Evolutionary conservation across 1,140 invertebrate species (phyloP), one percentile per base, ranked within the genome.

Genomic region (Drosophila repleta): DNA sequence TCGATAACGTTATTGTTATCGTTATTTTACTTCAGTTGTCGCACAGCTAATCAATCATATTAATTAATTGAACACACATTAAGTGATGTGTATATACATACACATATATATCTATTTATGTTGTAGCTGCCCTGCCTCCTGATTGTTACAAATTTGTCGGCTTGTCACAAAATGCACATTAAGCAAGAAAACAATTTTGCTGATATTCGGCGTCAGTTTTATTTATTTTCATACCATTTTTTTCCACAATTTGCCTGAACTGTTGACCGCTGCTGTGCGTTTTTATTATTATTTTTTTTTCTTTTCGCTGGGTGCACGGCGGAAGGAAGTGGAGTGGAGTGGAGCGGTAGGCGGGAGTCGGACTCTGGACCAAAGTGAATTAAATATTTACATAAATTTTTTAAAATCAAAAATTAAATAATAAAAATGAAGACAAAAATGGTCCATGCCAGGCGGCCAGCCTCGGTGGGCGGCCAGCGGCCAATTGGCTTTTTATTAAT

Each of bases 371-470:
- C 39, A 69, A 55, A 78, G 61, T 75, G 74, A 53, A 85, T 87
- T 56, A 85, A 85, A 87, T 75, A 85, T 80, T 85, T 77, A 85
- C 74, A 71, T 56, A 67, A 48, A 79, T 78, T 78, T 83, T 76
- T 70, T 72, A 21, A 73, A 82, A 78, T 87, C 64, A 61, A 76
- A 74, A 88, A 82, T 87, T 88, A 88, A 88, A 88, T 87, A 88
- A 88, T 52, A 74, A 58, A 76, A 81, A 60, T 43, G 53, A 18
- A 61, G 41, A 46, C 32, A 46, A 45, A 46, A 46, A 39, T n/a
- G n/a, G n/a, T n/a, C n/a, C n/a, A n/a, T n/a, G n/a, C n/a, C 21
- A 21, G 18, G n/a, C 7, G 8, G 13, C 61, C 18, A 10, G 11
- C 32, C 51, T 20, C 37, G 43, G 26, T 55, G 13, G 49, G 55